Percentiles rank a stretch among this genome's conserved stretches.
phyloP scores from a whole-genome alignment of 1,140 invertebrate genomes.

The Bombus breviceps region DNA sequence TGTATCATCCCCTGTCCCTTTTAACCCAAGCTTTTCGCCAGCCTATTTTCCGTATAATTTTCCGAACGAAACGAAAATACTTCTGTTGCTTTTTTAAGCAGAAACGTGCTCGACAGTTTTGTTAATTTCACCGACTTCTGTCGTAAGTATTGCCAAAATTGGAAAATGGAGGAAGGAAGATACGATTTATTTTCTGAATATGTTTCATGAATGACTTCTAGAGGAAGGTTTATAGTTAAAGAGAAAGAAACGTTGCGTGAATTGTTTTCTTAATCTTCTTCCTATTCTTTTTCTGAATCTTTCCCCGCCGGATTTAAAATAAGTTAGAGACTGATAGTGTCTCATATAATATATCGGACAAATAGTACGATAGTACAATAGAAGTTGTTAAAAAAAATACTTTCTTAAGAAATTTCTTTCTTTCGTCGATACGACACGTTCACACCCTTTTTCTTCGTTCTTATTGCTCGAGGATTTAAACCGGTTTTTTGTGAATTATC shows the following conservation, averaged over 20 bases:
- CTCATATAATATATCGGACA: background rate
- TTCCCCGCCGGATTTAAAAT: too few species aligned
- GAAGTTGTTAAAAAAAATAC: background rate
- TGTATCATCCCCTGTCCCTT: background rate
- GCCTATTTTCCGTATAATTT: background rate
- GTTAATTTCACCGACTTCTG: background rate
- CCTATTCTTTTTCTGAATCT: too few species aligned
- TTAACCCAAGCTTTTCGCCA: background rate
- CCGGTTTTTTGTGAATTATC: constrained; percentile 30
- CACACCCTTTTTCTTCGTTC: background rate
- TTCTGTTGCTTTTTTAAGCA: background rate
- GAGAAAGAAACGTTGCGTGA: too few species aligned
- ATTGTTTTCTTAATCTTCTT: too few species aligned
- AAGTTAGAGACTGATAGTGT: rapidly evolving
- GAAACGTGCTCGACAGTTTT: background rate
- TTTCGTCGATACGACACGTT: background rate
- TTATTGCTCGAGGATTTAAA: background rate
- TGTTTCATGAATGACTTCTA: too few species aligned
- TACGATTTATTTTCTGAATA: background rate
- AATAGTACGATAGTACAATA: background rate
- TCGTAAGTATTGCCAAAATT: background rate
- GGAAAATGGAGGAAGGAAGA: background rate
- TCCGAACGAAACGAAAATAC: constrained; percentile 5
- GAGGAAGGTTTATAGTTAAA: background rate
- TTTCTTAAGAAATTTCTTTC: background rate